Percentiles rank a stretch among this genome's conserved stretches.
These are phyloP conservation scores for Coenonympha glycerion DNA, from an alignment of 2,888 invertebrate species.

Conservation along the genomic window DNA sequence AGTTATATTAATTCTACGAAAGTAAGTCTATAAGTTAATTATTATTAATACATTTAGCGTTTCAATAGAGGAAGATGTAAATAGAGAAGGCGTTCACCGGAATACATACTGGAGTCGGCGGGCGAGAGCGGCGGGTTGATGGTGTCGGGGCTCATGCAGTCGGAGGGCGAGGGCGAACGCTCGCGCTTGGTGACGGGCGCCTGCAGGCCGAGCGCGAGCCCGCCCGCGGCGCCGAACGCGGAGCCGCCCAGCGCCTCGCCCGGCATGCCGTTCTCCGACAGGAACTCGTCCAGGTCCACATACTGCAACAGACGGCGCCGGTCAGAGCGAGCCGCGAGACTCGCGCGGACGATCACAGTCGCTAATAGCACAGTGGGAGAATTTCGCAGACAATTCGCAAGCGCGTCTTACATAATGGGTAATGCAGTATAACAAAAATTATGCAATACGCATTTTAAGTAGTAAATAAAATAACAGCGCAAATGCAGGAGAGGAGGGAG, in stretches of 20 bases:
- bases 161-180: constrained; percentile 90
- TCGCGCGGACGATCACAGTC: constrained; percentile 16
- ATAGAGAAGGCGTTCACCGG: neutral
- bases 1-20: too few species aligned
- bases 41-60: too few species aligned
- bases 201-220: constrained; percentile 77
- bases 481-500: constrained; percentile 5
- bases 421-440: neutral
- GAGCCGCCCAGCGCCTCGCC: constrained; percentile 83
- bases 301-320: constrained; percentile 79
- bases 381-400: constrained; percentile 20
- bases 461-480: constrained; percentile 15
- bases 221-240: constrained; percentile 75
- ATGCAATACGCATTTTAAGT: neutral
- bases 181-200: constrained; percentile 88
- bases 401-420: neutral
- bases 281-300: constrained; percentile 97
- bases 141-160: constrained; percentile 92
- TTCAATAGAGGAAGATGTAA: neutral
- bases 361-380: constrained; percentile 6
- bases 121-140: constrained; percentile 92
- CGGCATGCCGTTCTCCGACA: constrained; percentile 95
- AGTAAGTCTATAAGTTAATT: too few species aligned
- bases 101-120: constrained; percentile 89
- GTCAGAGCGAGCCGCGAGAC: constrained; percentile 25